Evolutionary conservation across 2,888 invertebrate species (phyloP), one percentile per base, ranked within the genome.

Genomic region (Hoplodrina blanda): DNA sequence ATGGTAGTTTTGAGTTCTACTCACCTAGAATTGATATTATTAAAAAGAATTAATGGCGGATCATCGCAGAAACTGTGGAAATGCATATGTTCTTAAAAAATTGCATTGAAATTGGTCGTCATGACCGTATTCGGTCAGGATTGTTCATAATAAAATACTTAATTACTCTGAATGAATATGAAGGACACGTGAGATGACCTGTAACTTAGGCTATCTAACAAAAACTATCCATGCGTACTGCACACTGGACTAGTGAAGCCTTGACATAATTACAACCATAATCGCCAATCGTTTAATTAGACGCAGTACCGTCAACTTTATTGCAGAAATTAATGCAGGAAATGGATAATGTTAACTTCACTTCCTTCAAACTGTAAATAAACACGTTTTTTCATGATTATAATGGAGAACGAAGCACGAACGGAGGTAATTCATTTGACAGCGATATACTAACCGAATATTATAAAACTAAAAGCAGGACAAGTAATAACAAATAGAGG

Each of bases 211-310:
- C 50, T 20, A 65, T 15, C 13, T 52, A 46, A 37, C 63, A 80
- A 66, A 78, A 69, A 63, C 13, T 57, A 55, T 46, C 20, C 46
- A 17, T 30, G 13, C 60, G 65, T 66, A 76, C 66, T 54, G 46
- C 56, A 61, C 30, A 57, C 37, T 67, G 53, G 41, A 52, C 46
- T 52, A 7, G 30, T 60, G 11, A 49, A 37, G n/a, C 72, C 77
- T 72, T 78, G 81, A 59, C 63, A 64, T 67, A 37, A 76, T 64
- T 76, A 53, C 11, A 30, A 62, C 52, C 50, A 62, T 50, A 63
- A 60, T 54, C 49, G 11, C 13, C 33, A 60, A 70, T 57, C 37
- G 19, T 52, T 57, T 67, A 44, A 81, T 66, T 76, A 56, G 25
- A 63, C 17, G 50, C 37, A 65, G 30, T 46, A 61, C 49, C 55